phyloP scores from a whole-genome alignment of 2,888 invertebrate genomes.

The Parapristionchus giblindavisi region DNA sequence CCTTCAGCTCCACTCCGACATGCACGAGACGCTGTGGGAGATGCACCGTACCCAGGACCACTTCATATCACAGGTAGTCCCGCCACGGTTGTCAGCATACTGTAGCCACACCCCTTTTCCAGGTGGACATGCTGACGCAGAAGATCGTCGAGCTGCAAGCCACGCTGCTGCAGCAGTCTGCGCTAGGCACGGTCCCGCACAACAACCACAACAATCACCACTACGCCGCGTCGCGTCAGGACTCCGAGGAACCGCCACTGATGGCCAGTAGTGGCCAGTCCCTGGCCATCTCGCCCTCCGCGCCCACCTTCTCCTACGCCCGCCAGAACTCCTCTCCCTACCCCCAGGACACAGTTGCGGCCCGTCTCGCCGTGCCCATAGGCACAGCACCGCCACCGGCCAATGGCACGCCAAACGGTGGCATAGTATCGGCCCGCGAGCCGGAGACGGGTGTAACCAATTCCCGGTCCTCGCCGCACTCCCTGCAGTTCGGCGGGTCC shows the following conservation, averaged over 20 bases:
- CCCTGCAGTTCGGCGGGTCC: conserved; percentile 9
- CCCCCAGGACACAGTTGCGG: conserved; percentile 30
- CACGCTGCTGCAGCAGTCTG: conserved; percentile 40
- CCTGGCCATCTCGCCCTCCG: conserved; percentile 27
- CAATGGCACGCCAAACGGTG: not conserved
- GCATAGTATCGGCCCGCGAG: not conserved
- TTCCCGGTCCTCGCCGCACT: conserved; percentile 24
- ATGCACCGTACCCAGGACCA: conserved; percentile 69
- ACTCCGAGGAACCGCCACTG: conserved; percentile 13
- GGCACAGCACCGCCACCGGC: not conserved
- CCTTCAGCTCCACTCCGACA: conserved; percentile 66
- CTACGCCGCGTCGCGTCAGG: too few relatives aligned
- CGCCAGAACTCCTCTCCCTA: conserved; percentile 28
- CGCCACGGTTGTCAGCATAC: not conserved
- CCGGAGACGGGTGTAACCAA: conserved; percentile 12
- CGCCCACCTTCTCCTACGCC: conserved; percentile 32
- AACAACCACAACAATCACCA: too few relatives aligned
- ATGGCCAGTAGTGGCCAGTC: not conserved
- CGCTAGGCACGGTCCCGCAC: not conserved
- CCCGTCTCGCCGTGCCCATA: conserved; percentile 30
- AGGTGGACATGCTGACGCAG: conserved; percentile 66
- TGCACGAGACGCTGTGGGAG: conserved; percentile 68
- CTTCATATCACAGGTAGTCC: conserved; percentile 60
- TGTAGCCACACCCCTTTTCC: not conserved
- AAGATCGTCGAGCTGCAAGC: conserved; percentile 65